A percentile compares a stretch with the other conserved stretches of the same genome.
These are phyloP conservation scores for Pseudomyrmex cubaensis DNA, from an alignment of 1,140 invertebrate species.

Conservation along the genomic window DNA sequence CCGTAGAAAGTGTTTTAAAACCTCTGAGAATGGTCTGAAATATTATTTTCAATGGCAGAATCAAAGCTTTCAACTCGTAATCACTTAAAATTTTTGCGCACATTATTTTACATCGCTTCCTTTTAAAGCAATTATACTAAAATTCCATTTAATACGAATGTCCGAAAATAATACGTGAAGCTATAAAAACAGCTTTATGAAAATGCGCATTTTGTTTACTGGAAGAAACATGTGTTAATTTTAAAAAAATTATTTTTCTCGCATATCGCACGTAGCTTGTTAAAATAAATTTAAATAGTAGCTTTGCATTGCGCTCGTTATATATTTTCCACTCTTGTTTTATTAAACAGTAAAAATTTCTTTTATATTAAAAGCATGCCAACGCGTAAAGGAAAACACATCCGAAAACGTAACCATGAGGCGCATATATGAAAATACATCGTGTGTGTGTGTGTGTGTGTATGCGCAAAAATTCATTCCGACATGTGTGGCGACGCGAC, in stretches of 20 bases:
- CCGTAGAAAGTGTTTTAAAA: constrained; percentile 20
- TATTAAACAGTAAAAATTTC: constrained; percentile 18
- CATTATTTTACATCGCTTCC: background rate
- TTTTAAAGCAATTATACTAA: background rate
- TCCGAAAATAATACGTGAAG: too few species aligned
- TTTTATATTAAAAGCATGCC: background rate
- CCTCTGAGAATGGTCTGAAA: background rate
- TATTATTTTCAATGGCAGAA: background rate
- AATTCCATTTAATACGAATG: too few species aligned
- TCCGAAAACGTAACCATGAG: background rate
- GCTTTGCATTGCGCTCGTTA: background rate
- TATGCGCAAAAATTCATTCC: constrained; percentile 20
- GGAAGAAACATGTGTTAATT: background rate
- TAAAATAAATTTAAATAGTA: background rate
- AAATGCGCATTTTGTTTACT: background rate
- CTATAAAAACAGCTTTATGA: background rate
- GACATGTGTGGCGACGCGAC: background rate
- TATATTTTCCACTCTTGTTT: background rate
- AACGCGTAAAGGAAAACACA: background rate
- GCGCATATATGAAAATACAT: too few species aligned
- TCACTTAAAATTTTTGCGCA: background rate
- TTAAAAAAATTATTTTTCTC: background rate
- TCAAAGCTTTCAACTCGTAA: background rate
- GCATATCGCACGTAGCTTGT: background rate
- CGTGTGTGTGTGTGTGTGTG: background rate